Evolutionary conservation across 2,797 vertebrate genomes (phyloP).

Genomic region (Aythya fuligula): DNA sequence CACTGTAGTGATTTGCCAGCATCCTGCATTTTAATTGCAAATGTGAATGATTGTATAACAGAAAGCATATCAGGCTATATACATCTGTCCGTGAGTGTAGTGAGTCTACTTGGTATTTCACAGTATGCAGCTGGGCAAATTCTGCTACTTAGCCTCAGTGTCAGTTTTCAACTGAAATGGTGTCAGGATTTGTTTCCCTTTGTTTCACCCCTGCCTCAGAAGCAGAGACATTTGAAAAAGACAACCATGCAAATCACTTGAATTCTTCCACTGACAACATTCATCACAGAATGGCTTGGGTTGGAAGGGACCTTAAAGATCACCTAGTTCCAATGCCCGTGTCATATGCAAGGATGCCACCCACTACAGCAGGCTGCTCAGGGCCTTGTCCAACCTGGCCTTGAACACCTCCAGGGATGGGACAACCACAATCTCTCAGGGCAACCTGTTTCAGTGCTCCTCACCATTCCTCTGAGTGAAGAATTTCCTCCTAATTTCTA

Average conservation of each 20-base stretch:
- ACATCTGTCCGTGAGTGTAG: not conserved
- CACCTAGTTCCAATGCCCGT: no score
- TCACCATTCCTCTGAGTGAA: no score
- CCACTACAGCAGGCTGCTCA: no score
- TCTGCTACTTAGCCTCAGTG: not conserved
- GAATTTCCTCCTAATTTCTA: no score
- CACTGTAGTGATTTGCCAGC: not conserved
- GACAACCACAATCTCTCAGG: no score
- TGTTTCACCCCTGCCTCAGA: not conserved
- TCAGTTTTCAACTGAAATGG: not conserved
- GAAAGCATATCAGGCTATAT: not conserved
- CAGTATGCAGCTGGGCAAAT: not conserved
- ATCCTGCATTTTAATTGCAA: not conserved
- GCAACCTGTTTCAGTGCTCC: no score
- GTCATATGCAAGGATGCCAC: no score
- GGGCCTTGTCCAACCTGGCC: no score
- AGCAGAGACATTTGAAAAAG: not conserved
- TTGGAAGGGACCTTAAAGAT: no score
- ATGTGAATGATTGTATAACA: not conserved
- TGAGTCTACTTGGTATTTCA: not conserved
- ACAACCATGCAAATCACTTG: not conserved
- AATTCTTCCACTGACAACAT: not conserved
- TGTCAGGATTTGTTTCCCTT: not conserved
- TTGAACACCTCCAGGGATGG: no score
- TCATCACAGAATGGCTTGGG: not conserved